Evolutionary conservation across 2,113 vertebrate genomes (phyloP), one percentile per base, ranked within the genome.

Genomic region (Todiramphus saurophagus): DNA sequence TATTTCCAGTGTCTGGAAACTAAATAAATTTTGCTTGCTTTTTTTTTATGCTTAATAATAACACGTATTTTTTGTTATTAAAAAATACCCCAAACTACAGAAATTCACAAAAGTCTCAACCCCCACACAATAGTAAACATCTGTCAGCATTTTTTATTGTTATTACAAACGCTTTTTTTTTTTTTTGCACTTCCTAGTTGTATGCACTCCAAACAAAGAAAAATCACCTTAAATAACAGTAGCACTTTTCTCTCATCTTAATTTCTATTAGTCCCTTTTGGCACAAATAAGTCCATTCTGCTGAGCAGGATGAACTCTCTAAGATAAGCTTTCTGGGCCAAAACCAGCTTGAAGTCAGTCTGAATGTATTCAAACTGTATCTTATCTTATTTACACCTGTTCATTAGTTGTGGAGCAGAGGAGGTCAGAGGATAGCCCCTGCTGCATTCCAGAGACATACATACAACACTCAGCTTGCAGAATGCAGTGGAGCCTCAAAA

Each of bases 401-500:
- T 73, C 64, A 35, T 94, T 82, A 72, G 19, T 33, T 87, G 58
- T 73, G 66, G 39, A 79, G 30, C 21, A 72, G 59, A 73, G 87
- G 30, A 62, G 27, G 31, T 83, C 68, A 89, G 58, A 79, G 53
- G 37, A 85, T 21, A 89, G 69, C 53, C 56, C 74, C 28, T 15
- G 28, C n/a, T 70, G 48, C 66, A 79, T 95, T 94, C 58, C 43
- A 87, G 37, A 75, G 66, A 39, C 48, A 31, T 55, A 28, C 43
- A 50, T 84, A 43, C 35, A 87, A 75, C 37, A 78, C 15, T 64
- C 69, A 84, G 60, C 68, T 89, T 74, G 37, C 73, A 83, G 73
- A 70, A 87, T 50, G 50, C 68, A 67, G n/a, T 74, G 81, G 58
- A 79, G 67, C 48, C 55, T 93, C 67, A 88, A 73, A 77, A 93